Base-by-base conservation (phyloP, 2,888 invertebrate species). In the Drosophila peninsularis region DNA sequence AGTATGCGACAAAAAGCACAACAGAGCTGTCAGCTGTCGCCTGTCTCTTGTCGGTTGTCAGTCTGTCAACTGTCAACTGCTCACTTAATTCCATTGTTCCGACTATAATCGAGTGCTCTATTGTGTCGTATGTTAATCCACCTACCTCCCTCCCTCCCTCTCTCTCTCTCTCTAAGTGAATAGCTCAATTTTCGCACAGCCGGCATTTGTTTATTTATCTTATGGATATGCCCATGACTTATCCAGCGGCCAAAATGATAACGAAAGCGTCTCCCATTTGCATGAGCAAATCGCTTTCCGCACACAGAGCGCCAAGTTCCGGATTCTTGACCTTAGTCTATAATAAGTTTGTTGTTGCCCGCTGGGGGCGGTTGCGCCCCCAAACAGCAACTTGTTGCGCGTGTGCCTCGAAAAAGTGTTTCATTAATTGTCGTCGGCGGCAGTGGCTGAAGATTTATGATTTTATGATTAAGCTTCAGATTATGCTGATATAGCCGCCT, bases 301-400 rank as follows among this genome's bases (percentile, higher is more conserved):
- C 72, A 83, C 71, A 72, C 50, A 41, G 21, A 24, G 30, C n/a
- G 4, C 14, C 53, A 21, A 82, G 88, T 89, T 89, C 89, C 89
- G 89, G 89, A 89, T 88, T 89, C 89, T 90, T 89, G 89, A 89
- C 89, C 89, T 89, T 84, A 89, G 90, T 78, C 88, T 87, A 87
- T 78, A 87, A 78, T 86, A 75, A 81, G 75, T 70, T 53, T 69
- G 66, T 70, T 71, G 57, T 69, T 71, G 41, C 58, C 36, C 7
- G 21, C 52, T 14, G n/a, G n/a, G 13, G 24, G n/a, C 2, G 3
- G 6, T 0, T 21, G 14, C 37, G 13, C 24, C 52, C 32, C 21
- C 36, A 24, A 14, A 6, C 36, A n/a, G 11, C 14, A 45, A 71
- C 70, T 80, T 70, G 80, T 71, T 74, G 85, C 82, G 85, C 80